Base-by-base conservation (phyloP, 2,888 invertebrate species). In the Tachina grossa region DNA sequence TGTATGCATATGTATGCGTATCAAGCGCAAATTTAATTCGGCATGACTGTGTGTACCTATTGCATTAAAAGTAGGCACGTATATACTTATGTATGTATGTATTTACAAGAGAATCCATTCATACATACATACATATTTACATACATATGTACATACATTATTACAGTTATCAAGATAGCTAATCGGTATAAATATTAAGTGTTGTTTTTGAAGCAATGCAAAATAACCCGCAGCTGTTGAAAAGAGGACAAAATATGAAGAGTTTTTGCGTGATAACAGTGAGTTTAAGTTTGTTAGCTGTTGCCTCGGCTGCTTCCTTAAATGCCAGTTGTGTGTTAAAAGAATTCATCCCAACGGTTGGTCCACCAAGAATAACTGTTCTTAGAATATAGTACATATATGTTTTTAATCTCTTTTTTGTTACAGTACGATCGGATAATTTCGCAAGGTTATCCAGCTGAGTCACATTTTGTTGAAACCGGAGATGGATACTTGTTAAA, bases 361-460 rank as follows among this genome's bases (percentile, higher is more conserved):
- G 75, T 63, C n/a, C 8, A 6, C 8, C 22, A 13, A 55, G 55
- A 51, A 11, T 6, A 72, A 14, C 9, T 43, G 41, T 4, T n/a
- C 2, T 72, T 65, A 13, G 3, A 45, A 1, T 8, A 69, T 11
- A n/a, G n/a, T n/a, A 43, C 3, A 9, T 61, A 6, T 31, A 9
- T 61, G 22, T 22, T 22, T n/a, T 31, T 31, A 9, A 14, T 53
- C 9, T 10, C 14, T 69, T 77, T 65, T 22, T 31, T 31, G 31
- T 31, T 2, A 6, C 22, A 88, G 86, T 89, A 89, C 53, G 90
- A 90, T n/a, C 89, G 91, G 2, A 90, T 91, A 63, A 77, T 78
- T 95, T 55, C 87, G 11, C 88, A 91, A 55, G 92, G 91, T 10
- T 97, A 96, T 90, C 93, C 94, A 0, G 93, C 95, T 0, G 96